These are phyloP conservation scores for Paracentrotus lividus DNA, from an alignment of 53 echinoderm and acorn worm genomes.

Conservation along the genomic window DNA sequence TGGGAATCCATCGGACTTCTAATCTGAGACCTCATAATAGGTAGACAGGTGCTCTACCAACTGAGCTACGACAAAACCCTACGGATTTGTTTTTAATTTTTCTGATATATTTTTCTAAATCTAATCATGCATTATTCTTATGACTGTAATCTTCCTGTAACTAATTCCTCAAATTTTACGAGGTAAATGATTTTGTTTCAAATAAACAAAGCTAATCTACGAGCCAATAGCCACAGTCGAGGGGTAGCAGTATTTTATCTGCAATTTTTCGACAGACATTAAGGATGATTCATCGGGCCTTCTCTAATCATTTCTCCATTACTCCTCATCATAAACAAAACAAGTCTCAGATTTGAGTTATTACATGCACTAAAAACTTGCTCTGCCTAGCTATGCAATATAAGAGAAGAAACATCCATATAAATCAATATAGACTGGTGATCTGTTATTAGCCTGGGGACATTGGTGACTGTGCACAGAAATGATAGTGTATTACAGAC, in stretches of 20 bases:
- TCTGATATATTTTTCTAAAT: too few species aligned
- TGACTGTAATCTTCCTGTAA: too few species aligned
- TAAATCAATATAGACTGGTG: conserved; percentile 50
- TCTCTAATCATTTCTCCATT: conserved; percentile 60
- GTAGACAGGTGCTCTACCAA: too few species aligned
- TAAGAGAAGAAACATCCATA: background rate
- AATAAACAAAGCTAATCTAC: background rate
- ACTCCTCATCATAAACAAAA: conserved; percentile 5
- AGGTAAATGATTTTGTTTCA: background rate
- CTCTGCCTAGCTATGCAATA: background rate
- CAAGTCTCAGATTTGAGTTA: conserved; percentile 35
- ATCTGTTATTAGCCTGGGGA: background rate
- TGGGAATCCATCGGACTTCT: too few species aligned
- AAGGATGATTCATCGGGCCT: conserved; percentile 21
- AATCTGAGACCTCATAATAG: too few species aligned
- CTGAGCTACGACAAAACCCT: too few species aligned
- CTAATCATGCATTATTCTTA: too few species aligned
- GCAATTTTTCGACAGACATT: conserved; percentile 26
- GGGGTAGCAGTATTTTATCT: conserved; percentile 13
- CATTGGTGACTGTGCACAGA: conserved; percentile 16
- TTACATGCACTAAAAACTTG: conserved; percentile 35
- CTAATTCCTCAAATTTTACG: too few species aligned
- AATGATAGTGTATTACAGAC: background rate
- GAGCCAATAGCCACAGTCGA: background rate
- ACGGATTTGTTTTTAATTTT: too few species aligned